Conservation (phyloP, 1,140 invertebrate species). For the Diorhabda sublineata region DNA sequence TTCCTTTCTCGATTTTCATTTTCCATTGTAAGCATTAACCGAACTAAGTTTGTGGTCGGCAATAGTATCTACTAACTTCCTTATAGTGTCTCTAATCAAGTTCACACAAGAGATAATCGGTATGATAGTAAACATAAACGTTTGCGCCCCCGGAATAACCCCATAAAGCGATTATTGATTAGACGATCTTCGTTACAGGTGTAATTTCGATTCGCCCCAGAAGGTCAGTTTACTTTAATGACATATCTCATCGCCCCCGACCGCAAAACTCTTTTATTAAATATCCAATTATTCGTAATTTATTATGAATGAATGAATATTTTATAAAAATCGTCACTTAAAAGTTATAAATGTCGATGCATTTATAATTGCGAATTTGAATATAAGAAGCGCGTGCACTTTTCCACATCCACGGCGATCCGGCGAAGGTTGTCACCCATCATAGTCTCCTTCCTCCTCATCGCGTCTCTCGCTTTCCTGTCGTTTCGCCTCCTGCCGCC, state of each 20-base stretch:
- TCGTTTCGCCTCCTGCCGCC: neutral
- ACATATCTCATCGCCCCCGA: neutral
- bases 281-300: no score
- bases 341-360: no score
- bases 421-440: neutral
- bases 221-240: neutral
- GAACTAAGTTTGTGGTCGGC: neutral
- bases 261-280: no score
- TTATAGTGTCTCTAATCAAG: neutral
- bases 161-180: neutral
- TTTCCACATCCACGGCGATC: neutral
- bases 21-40: neutral
- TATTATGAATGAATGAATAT: no score
- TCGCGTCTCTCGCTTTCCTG: neutral
- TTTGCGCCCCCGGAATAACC: neutral
- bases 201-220: neutral
- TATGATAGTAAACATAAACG: neutral
- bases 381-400: neutral
- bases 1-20: no score
- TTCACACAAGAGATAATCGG: neutral
- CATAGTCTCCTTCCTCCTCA: neutral
- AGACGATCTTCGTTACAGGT: neutral
- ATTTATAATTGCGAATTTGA: neutral
- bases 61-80: neutral
- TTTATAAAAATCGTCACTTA: no score